Evolutionary conservation across 92 coral and sea anemone genomes (phyloP).

Genomic region (Phenganax marumi): DNA sequence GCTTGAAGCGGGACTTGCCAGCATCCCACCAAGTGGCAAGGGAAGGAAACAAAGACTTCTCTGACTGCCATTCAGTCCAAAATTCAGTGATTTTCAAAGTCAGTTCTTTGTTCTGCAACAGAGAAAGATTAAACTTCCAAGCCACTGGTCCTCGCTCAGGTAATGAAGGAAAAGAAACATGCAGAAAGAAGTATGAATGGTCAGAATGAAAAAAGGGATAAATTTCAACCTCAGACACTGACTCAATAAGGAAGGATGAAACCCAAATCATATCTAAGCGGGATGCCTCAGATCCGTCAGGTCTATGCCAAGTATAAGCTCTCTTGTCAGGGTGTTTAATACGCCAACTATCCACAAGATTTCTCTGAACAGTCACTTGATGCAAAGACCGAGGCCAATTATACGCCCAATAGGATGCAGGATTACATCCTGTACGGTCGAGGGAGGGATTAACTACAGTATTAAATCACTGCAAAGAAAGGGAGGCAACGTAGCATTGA

Average conservation of each 20-base stretch:
- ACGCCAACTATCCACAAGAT: slow-evolving; percentile 36
- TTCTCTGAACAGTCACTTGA: not conserved
- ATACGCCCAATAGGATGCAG: not conserved
- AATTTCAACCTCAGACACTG: not conserved
- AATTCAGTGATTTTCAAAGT: not conserved
- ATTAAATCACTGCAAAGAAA: not conserved
- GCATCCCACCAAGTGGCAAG: slow-evolving; percentile 45
- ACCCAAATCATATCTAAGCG: slow-evolving; percentile 42
- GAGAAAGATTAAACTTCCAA: slow-evolving; percentile 51
- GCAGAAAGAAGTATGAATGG: slow-evolving; percentile 20
- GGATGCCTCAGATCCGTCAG: not conserved
- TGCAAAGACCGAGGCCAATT: not conserved
- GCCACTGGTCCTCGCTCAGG: slow-evolving; percentile 40
- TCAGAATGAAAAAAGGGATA: slow-evolving; percentile 34
- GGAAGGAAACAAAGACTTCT: not conserved
- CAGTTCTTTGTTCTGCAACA: slow-evolving; percentile 42
- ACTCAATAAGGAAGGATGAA: not conserved
- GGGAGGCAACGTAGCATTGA: not conserved
- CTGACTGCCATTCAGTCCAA: not conserved
- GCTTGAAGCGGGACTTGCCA: slow-evolving; percentile 14
- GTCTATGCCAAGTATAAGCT: slow-evolving; percentile 35
- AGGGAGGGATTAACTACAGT: not conserved
- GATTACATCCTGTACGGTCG: not conserved
- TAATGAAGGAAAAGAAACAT: not conserved
- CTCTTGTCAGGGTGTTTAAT: not conserved